A percentile compares a stretch with the other conserved stretches of the same genome.
phyloP scores from a whole-genome alignment of 2,888 invertebrate species.

The Phlogophora meticulosa region DNA sequence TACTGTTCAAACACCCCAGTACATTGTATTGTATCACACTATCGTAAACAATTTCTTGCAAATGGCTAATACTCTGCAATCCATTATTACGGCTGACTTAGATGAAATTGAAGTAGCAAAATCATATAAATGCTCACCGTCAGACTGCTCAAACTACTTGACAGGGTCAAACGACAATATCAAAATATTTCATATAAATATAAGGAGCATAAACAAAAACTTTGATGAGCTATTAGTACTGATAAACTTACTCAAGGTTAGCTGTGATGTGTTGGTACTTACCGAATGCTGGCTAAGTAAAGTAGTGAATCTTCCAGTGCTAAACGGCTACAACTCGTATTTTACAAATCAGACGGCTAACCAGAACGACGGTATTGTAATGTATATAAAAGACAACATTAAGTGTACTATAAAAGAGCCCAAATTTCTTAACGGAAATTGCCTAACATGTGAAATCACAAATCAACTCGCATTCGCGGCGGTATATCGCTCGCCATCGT shows the following conservation, averaged over 20 bases:
- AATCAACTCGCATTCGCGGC: neutral
- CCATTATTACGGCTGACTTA: too few species aligned
- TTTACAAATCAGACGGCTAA: neutral
- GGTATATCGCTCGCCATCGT: neutral
- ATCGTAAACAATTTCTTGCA: neutral
- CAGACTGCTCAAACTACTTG: too few species aligned
- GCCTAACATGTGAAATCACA: conserved; percentile 3
- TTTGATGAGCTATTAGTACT: neutral
- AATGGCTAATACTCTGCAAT: neutral
- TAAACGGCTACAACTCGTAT: neutral
- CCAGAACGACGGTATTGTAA: neutral
- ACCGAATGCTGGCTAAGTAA: neutral
- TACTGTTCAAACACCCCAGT: too few species aligned
- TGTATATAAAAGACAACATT: neutral
- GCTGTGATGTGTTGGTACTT: neutral
- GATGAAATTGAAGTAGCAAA: too few species aligned
- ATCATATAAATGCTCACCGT: too few species aligned
- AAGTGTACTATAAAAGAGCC: too few species aligned
- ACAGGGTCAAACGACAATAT: neutral
- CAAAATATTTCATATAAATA: neutral
- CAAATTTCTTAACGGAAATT: neutral
- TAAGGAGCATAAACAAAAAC: too few species aligned
- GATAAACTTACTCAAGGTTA: neutral
- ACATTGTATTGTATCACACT: neutral
- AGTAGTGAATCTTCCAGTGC: neutral